A percentile compares a stretch with the other conserved stretches of the same genome.
These are phyloP conservation scores for Colaptes auratus DNA, from an alignment of 2,113 vertebrate species.

Conservation along the genomic window DNA sequence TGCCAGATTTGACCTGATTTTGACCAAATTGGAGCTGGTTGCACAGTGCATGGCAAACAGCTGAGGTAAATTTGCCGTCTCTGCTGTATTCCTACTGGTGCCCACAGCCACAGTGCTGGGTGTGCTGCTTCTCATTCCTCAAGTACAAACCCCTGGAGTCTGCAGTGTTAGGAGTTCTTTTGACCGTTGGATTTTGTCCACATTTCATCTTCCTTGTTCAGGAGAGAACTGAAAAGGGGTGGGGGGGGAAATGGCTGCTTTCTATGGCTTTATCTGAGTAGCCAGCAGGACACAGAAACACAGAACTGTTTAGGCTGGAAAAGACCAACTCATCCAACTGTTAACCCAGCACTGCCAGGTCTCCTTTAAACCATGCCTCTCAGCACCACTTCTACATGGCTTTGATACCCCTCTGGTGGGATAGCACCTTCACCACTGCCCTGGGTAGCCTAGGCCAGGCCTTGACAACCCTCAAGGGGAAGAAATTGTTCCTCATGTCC, in stretches of 20 bases:
- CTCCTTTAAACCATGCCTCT: too few relatives aligned
- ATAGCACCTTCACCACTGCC: too few relatives aligned
- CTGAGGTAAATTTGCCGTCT: not conserved
- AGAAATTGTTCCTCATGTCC: too few relatives aligned
- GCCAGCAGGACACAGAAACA: not conserved
- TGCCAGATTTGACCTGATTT: not conserved
- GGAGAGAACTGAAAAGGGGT: not conserved
- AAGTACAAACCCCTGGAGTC: accelerated
- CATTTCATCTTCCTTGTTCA: not conserved
- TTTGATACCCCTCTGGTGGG: too few relatives aligned
- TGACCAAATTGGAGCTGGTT: not conserved
- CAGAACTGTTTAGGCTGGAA: too few relatives aligned
- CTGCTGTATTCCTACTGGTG: not conserved
- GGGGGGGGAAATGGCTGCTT: not conserved
- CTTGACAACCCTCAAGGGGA: too few relatives aligned
- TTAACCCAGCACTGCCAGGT: too few relatives aligned
- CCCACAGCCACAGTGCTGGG: not conserved
- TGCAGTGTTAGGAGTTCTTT: not conserved
- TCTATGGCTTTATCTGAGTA: not conserved
- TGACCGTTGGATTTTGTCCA: not conserved
- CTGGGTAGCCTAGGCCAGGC: too few relatives aligned
- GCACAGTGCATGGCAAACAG: not conserved
- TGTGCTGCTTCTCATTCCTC: not conserved
- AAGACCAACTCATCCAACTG: too few relatives aligned
- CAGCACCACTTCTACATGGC: too few relatives aligned